phyloP scores from a whole-genome alignment of 2,113 vertebrate genomes.

The Panthera uncia region DNA sequence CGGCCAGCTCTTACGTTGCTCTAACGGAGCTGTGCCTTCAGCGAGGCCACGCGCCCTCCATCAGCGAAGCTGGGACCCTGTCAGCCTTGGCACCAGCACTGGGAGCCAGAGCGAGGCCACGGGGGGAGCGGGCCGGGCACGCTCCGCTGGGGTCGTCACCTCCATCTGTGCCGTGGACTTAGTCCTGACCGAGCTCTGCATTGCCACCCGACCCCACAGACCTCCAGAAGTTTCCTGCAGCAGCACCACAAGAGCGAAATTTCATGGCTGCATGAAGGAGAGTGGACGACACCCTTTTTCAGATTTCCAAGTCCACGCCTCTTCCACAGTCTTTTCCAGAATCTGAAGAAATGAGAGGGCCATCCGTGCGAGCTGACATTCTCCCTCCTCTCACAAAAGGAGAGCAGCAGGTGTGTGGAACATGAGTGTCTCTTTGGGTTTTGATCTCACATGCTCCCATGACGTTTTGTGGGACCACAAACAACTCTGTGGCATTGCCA shows the following conservation, averaged over 20 bases:
- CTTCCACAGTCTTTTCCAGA: too few species aligned
- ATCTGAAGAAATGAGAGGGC: neutral
- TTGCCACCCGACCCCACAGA: neutral
- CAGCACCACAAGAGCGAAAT: too few species aligned
- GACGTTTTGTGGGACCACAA: neutral
- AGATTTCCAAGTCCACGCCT: neutral
- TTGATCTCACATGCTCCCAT: accelerated
- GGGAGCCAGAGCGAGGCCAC: neutral
- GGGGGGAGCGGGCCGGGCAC: accelerated
- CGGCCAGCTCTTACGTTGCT: neutral
- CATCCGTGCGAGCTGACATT: neutral
- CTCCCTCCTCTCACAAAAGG: too few species aligned
- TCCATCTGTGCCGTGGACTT: neutral
- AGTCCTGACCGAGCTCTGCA: accelerated
- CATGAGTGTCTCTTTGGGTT: neutral
- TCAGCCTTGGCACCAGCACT: accelerated
- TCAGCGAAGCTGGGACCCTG: accelerated
- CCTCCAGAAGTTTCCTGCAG: neutral
- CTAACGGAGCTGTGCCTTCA: neutral
- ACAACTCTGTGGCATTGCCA: neutral
- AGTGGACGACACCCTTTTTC: neutral
- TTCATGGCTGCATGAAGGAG: too few species aligned
- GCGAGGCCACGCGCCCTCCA: neutral
- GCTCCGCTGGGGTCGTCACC: neutral
- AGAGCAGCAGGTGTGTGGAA: too few species aligned